Evolutionary conservation across 2,113 vertebrate genomes (phyloP), one percentile per base, ranked within the genome.

Genomic region (Dipodomys stephensi): DNA sequence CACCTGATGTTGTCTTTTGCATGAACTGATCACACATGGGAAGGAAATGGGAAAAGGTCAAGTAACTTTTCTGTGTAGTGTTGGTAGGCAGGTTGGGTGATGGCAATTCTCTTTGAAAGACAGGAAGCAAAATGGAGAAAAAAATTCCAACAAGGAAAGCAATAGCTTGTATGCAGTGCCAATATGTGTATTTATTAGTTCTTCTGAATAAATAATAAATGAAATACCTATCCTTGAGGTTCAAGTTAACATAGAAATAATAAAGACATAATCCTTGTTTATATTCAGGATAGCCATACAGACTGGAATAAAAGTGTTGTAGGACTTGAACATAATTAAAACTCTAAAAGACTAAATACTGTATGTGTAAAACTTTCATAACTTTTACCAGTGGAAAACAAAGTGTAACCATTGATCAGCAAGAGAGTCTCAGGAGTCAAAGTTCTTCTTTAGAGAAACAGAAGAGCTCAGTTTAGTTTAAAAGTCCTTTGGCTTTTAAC

Each of bases 401-500:
- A 88, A 82, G 49, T 74, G 8, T 60, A 95, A 93, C 49, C 6
- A 49, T 12, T 74, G 28, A 28, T 7, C 72, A 87, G 23, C 57
- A 84, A 44, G 64, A 78, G 25, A 53, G 19, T 92, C 77, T 95
- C 60, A 27, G 25, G 91, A 83, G 72, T 81, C 74, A 86, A 83
- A 20, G 4, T 32, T 92, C n/a, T 76, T 93, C n/a, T 94, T 87
- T 20, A 83, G 67, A 65, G 49, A 81, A 67, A 84, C 0, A 49
- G 22, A 74, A 93, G 46, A 78, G 44, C 7, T 44, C 15, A 0
- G 18, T 49, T 87, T 91, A 78, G 65, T 35, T 71, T 96, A 74
- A 80, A 78, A 96, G 90, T 46, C 27, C 79, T 90, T 88, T 92
- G 73, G 16, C 68, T 94, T 91, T 96, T 92, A 94, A 82, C 68